phyloP scores from a whole-genome alignment of 2,888 invertebrate species.

The Parapristionchus giblindavisi region DNA sequence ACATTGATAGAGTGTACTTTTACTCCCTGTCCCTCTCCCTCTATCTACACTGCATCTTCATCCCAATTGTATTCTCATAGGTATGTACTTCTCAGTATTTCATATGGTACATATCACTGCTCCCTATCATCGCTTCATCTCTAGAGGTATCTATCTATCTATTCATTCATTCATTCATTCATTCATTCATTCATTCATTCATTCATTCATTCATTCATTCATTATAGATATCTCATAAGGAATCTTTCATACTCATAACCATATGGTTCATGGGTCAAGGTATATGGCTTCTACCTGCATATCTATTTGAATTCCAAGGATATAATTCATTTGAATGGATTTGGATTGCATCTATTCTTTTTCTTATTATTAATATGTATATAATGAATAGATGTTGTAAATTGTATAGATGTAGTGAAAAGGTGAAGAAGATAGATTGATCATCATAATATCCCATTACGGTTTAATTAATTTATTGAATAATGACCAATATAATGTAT shows the following conservation, averaged over 20 bases:
- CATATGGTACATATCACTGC: conserved; percentile 89
- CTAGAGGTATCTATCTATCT: conserved; percentile 46
- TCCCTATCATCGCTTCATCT: conserved; percentile 79
- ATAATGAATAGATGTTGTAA: conserved; percentile 16
- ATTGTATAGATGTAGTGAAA: not conserved
- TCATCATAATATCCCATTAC: conserved; percentile 4
- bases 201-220: not conserved
- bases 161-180: not conserved
- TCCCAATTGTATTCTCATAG: conserved; percentile 15
- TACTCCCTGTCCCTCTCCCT: not conserved
- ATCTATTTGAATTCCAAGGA: conserved; percentile 88
- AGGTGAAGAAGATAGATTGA: not conserved
- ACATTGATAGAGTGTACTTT: not conserved
- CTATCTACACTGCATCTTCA: not conserved
- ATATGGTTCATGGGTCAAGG: conserved; percentile 79
- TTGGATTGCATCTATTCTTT: conserved; percentile 84
- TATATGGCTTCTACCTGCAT: conserved; percentile 89
- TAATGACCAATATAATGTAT: no score
- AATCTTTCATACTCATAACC: conserved; percentile 70
- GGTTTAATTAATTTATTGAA: no score
- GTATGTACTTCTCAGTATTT: conserved; percentile 96
- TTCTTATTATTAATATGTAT: conserved; percentile 83
- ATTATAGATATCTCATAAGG: conserved; percentile 49
- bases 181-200: not conserved
- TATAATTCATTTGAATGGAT: conserved; percentile 84